These are phyloP conservation scores for Stichopus horrens DNA, from an alignment of 53 echinoderm and acorn worm genomes.

Conservation along the genomic window DNA sequence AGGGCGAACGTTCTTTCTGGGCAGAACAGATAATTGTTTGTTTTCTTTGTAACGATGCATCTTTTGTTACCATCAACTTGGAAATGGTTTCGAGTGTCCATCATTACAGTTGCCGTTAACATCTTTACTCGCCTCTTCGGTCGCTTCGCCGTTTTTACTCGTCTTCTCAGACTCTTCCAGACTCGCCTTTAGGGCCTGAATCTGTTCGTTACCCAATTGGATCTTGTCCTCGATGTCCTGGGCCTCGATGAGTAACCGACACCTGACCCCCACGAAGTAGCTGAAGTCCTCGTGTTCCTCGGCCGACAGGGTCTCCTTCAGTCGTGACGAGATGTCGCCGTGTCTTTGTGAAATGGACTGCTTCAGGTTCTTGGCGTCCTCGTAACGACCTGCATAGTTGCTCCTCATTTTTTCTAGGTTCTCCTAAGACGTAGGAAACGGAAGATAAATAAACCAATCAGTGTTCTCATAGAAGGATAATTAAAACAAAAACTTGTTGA, in stretches of 20 bases:
- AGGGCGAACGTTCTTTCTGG: too few species aligned
- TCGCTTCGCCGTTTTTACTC: constrained; percentile 1
- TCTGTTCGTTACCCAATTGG: constrained; percentile 81
- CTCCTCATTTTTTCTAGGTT: constrained; percentile 77
- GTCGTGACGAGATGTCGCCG: constrained; percentile 63
- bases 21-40: too few species aligned
- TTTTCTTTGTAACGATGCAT: too few species aligned
- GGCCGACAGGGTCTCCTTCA: constrained; percentile 63
- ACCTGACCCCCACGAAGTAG: constrained; percentile 65
- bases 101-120: constrained; percentile 39
- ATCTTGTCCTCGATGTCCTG: constrained; percentile 89
- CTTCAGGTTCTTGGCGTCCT: constrained; percentile 92
- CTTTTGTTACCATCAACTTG: constrained; percentile 8
- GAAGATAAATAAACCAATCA: not conserved
- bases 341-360: constrained; percentile 76
- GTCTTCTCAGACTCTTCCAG: constrained; percentile 49
- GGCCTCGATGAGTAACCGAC: constrained; percentile 69
- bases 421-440: constrained; percentile 37
- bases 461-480: too few species aligned
- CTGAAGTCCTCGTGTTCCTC: constrained; percentile 84
- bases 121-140: not conserved
- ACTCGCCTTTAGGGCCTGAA: constrained; percentile 80
- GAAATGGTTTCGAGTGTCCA: constrained; percentile 6
- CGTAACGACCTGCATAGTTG: constrained; percentile 65
- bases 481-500: too few species aligned